Evolutionary conservation across 2,888 invertebrate genomes (phyloP), one percentile per base, ranked within the genome.

Genomic region (Andrena dorsata): DNA sequence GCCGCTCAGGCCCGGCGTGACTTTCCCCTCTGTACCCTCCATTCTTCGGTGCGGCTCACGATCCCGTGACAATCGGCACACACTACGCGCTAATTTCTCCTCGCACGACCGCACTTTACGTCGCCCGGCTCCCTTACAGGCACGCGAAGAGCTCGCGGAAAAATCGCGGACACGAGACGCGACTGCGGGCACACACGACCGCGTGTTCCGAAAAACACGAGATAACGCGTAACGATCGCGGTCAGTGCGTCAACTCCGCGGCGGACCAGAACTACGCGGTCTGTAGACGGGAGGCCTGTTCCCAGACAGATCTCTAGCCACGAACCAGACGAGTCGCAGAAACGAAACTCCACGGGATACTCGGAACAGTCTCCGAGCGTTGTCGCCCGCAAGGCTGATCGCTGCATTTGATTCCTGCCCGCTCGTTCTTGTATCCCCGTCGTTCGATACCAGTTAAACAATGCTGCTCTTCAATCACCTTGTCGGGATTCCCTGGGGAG

Each of bases 131-230:
- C 47, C 10, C 63, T 10, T 23, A 16, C 13, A 35, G n/a, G 58
- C 35, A 41, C 23, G 66, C 64, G 13, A 63, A 68, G n/a, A 60
- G 60, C 23, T 70, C 53, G 30, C 69, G 64, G 68, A 32, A 49
- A 72, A 49, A 71, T 60, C 26, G 26, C 51, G 56, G 51, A 30
- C 74, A 71, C 75, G 76, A 64, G 71, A 82, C 82, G 64, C 82
- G 73, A 84, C 30, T 32, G 71, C 53, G 72, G 63, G 76, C 66
- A 76, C 23, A 70, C 76, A 77, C 83, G 71, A 70, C 82, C 85
- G 85, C 84, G 85, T 81, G 78, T 76, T 84, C 84, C 79, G 69
- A 84, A 85, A 84, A 79, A 82, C 84, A 75, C 80, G 79, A 80
- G 76, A 75, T 78, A 68, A 72, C 80, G 35, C 71, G 70, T 78